Conservation (phyloP, 2,888 invertebrate species). For the Cyaniris semiargus region DNA sequence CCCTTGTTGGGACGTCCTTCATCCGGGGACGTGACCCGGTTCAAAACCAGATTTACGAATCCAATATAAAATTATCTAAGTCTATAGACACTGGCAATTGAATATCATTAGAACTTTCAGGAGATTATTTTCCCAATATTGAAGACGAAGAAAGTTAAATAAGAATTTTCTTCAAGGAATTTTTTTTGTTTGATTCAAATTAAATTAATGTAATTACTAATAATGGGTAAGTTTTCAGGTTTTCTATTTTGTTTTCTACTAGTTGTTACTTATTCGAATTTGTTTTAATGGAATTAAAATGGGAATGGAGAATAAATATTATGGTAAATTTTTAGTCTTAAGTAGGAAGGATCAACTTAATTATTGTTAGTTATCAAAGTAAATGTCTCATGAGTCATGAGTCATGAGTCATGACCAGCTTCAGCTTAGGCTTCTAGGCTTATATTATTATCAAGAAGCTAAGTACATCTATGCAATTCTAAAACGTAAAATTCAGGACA, state of each 20-base stretch:
- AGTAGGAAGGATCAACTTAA: too few relatives aligned
- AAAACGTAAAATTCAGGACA: too few relatives aligned
- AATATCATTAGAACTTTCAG: conserved; percentile 19
- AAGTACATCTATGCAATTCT: too few relatives aligned
- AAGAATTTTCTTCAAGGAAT: neutral
- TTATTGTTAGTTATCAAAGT: too few relatives aligned
- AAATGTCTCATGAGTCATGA: too few relatives aligned
- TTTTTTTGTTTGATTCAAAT: neutral
- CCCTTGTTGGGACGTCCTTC: neutral
- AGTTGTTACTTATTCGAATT: neutral
- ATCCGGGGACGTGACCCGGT: conserved; percentile 5
- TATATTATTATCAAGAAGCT: too few relatives aligned
- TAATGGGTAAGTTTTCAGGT: neutral
- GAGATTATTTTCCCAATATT: neutral
- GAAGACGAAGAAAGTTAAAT: neutral
- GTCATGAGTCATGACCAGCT: too few relatives aligned
- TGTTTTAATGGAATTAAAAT: too few relatives aligned
- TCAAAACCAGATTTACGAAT: neutral
- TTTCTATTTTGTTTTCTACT: neutral
- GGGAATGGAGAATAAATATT: too few relatives aligned
- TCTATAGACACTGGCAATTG: conserved; percentile 12
- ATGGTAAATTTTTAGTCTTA: too few relatives aligned
- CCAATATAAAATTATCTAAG: conserved; percentile 21
- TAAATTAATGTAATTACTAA: neutral
- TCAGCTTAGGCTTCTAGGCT: too few relatives aligned